Percentiles rank a stretch among this genome's conserved stretches.
Conservation (phyloP, 2,797 vertebrate genomes). For the Brachyrhaphis roseni region DNA sequence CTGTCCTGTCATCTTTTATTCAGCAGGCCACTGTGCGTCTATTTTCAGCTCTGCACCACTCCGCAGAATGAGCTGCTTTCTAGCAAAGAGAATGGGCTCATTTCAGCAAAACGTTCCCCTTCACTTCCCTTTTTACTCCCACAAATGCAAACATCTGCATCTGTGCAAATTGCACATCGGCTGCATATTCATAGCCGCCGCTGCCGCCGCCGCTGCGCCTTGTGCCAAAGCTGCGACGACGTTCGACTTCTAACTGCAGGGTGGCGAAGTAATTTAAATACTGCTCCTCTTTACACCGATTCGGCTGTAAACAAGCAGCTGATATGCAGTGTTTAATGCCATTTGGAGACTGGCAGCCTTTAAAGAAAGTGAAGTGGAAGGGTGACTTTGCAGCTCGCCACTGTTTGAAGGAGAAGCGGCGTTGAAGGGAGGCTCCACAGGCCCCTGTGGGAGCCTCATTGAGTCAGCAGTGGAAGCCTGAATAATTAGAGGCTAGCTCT, state of each 20-base stretch:
- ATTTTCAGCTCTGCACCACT: conserved; percentile 62
- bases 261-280: conserved; percentile 65
- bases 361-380: conserved; percentile 11
- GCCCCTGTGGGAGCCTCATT: conserved; percentile 38
- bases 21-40: conserved; percentile 56
- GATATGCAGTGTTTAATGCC: conserved; percentile 45
- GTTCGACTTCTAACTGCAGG: conserved; percentile 61
- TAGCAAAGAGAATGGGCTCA: conserved; percentile 52
- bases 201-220: conserved; percentile 4
- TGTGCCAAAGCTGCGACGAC: conserved; percentile 60
- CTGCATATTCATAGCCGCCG: conserved; percentile 60
- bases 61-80: conserved; percentile 57
- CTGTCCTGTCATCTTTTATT: conserved; percentile 67
- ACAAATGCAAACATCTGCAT: conserved; percentile 19
- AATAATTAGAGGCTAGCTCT: conserved; percentile 60
- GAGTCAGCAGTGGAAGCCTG: conserved; percentile 59
- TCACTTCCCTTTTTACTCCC: conserved; percentile 28
- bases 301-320: conserved; percentile 52
- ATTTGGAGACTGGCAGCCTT: conserved; percentile 37
- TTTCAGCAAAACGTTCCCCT: conserved; percentile 50
- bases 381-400: background rate
- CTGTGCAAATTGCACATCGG: conserved; percentile 55
- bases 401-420: conserved; percentile 24
- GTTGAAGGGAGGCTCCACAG: conserved; percentile 29
- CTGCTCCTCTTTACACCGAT: conserved; percentile 46